These are phyloP conservation scores for Otis tarda DNA, from an alignment of 2,113 vertebrate species.

Conservation along the genomic window DNA sequence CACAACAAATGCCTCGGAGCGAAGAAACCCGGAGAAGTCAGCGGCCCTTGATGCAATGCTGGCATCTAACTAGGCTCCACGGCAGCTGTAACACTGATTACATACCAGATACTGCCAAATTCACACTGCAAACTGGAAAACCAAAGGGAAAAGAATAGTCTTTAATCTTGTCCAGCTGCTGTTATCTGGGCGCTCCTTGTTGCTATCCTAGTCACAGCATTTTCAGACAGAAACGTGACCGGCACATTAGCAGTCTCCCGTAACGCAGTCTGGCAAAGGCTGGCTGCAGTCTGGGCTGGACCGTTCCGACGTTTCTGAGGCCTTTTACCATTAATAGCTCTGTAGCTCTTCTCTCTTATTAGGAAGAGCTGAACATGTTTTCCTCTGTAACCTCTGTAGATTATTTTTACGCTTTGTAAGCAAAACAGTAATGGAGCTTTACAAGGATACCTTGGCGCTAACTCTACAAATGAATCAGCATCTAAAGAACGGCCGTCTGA, in stretches of 20 bases:
- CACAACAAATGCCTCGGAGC: accelerated
- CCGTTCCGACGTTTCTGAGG: neutral
- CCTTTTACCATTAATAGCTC: neutral
- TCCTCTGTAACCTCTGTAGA: neutral
- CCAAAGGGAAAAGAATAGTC: neutral
- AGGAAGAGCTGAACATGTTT: neutral
- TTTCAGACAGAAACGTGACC: neutral
- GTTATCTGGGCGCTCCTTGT: neutral
- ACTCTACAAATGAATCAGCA: neutral
- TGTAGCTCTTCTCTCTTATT: neutral
- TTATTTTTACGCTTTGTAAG: neutral
- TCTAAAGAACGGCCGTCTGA: neutral
- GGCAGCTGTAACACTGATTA: neutral
- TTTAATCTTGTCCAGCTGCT: neutral
- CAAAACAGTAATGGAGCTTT: neutral
- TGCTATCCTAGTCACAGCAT: neutral
- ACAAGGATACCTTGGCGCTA: neutral
- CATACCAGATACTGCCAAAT: neutral
- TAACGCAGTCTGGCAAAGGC: neutral
- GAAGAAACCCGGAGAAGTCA: neutral
- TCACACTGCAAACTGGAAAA: neutral
- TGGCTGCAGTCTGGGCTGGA: neutral
- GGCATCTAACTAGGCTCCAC: neutral
- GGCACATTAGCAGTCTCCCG: neutral
- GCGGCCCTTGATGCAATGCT: accelerated